A percentile compares a stretch with the other conserved stretches of the same genome.
Evolutionary conservation across 2,797 vertebrate species (phyloP).

Genomic region (Florisuga fusca): DNA sequence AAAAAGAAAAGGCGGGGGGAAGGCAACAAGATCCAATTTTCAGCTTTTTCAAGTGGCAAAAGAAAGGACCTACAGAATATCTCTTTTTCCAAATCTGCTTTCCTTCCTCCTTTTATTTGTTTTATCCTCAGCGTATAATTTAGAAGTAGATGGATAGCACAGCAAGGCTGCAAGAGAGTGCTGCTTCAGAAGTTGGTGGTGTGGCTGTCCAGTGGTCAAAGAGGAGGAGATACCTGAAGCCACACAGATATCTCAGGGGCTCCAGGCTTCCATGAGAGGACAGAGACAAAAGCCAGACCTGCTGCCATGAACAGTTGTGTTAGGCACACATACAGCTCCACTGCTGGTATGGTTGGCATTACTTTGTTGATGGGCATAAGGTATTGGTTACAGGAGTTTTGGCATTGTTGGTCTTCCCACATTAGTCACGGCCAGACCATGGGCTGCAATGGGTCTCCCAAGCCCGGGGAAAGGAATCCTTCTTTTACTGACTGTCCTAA

Average conservation of each 20-base stretch:
- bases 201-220: not conserved
- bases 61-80: not conserved
- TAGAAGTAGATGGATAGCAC: not conserved
- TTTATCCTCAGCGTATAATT: not conserved
- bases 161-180: not conserved
- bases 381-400: not conserved
- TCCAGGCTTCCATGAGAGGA: not conserved
- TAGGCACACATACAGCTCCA: not conserved
- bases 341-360: not conserved
- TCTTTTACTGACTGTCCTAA: not conserved
- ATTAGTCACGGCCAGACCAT: not conserved
- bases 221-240: not conserved
- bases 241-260: not conserved
- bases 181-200: not conserved
- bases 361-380: not conserved
- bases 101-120: not conserved
- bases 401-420: not conserved
- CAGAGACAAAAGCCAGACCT: not conserved
- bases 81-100: not conserved
- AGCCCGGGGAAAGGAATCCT: not conserved
- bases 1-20: not conserved
- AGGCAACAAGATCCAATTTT: not conserved
- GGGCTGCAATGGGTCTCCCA: not conserved
- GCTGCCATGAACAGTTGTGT: not conserved
- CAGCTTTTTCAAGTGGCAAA: not conserved